Conservation (phyloP, 2,888 invertebrate genomes). For the Temnothorax unifasciatus region DNA sequence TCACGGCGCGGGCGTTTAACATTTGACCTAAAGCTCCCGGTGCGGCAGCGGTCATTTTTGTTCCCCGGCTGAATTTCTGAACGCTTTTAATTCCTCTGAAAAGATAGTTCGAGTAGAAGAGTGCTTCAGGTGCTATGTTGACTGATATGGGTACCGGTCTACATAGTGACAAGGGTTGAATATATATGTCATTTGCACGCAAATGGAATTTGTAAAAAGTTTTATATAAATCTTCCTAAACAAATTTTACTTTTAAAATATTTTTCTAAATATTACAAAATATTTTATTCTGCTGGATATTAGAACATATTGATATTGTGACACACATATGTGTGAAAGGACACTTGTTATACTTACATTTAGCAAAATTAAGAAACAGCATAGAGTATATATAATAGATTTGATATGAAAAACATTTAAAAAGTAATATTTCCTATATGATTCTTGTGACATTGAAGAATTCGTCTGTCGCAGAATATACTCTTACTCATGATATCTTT, state of each 20-base stretch:
- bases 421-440: background rate
- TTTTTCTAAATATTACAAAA: background rate
- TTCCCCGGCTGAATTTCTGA: background rate
- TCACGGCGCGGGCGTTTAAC: slow-evolving; percentile 38
- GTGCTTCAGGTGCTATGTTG: background rate
- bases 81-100: slow-evolving; percentile 9
- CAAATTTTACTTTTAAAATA: background rate
- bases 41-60: slow-evolving; percentile 28
- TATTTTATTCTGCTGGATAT: background rate
- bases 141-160: background rate
- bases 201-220: background rate
- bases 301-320: background rate
- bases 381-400: background rate
- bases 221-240: background rate
- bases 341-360: background rate
- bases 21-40: slow-evolving; percentile 55
- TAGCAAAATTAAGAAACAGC: background rate
- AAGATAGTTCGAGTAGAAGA: background rate
- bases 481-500: slow-evolving; percentile 12
- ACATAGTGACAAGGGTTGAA: background rate
- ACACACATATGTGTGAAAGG: background rate
- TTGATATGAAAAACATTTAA: background rate
- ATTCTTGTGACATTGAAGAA: background rate
- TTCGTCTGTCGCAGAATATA: background rate
- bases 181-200: background rate